Base-by-base conservation (phyloP, 2,113 vertebrate species). In the Amblyornis subalaris region DNA sequence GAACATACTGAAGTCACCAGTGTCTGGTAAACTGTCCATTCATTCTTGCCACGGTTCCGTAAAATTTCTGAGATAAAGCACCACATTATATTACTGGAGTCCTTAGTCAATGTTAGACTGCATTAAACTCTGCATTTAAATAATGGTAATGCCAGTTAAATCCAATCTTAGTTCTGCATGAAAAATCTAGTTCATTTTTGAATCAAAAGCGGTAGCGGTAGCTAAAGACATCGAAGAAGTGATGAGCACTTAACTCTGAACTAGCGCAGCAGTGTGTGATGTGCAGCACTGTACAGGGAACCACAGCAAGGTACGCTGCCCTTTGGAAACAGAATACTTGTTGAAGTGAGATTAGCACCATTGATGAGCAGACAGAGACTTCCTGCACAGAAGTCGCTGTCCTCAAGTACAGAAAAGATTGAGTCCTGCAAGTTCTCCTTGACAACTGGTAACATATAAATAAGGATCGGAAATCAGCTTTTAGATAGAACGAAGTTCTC, bases 331-430 rank as follows among this genome's bases (percentile, higher is more conserved):
- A 76, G 88, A 96, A 51, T 91, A 96, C 70, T 69, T 57, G 96
- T 93, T 93, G 96, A 96, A 97, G 97, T 94, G 96, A 97, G 90
- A 97, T 98, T 97, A 98, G 97, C 98, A 98, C 98, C 98, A 97
- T 96, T 97, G 96, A 97, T 96, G 97, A 97, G 96, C 92, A 86
- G 82, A 96, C 92, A 96, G 94, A 70, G 64, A 76, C 88, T 94
- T 96, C 64, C 58, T 73, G 96, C 95, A 96, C 95, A 77, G 66
- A 90, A 88, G 96, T 94, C 90, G 14, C 94, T 96, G 86, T 95
- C 94, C 76, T 87, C 81, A 28, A 1, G 38, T 80, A 93, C 45
- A 57, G 85, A 78, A 94, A 95, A 89, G 80, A 77, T 91, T 24
- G 75, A 95, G 96, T 93, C 96, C 95, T 90, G 90, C 92, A 87